Evolutionary conservation across 2,113 vertebrate genomes (phyloP).

Genomic region (Pelecanoides urinatrix): DNA sequence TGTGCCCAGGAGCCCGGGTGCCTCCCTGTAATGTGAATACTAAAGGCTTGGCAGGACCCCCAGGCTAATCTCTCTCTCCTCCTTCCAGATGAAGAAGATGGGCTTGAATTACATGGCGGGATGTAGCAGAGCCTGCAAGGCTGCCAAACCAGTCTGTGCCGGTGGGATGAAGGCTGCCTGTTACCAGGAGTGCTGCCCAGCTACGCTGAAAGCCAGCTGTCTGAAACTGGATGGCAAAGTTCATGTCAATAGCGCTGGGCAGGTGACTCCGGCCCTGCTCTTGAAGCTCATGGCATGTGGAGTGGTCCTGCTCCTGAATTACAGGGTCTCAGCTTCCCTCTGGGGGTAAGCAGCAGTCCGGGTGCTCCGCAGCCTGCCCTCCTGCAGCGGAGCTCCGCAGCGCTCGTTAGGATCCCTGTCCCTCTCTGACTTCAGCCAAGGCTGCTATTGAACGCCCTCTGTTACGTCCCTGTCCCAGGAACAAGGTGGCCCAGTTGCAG

Average conservation of each 20-base stretch:
- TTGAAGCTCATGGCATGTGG: neutral
- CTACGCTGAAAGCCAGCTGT: constrained; percentile 68
- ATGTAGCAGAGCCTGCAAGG: constrained; percentile 70
- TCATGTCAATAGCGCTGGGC: constrained; percentile 57
- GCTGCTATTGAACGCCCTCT: rapidly evolving
- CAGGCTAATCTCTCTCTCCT: neutral
- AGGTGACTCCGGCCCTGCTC: neutral
- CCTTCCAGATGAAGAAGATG: constrained; percentile 74
- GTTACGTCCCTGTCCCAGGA: neutral
- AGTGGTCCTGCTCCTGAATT: neutral
- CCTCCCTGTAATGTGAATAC: rapidly evolving
- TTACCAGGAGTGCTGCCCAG: constrained; percentile 78
- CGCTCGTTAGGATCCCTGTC: neutral
- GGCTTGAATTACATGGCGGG: constrained; percentile 60
- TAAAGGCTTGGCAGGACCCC: neutral
- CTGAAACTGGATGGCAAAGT: constrained; percentile 75
- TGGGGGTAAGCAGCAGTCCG: neutral
- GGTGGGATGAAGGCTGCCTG: constrained; percentile 25
- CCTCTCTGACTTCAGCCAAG: neutral
- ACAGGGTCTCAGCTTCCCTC: neutral
- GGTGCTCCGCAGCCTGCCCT: neutral
- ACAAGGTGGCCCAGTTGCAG: no score
- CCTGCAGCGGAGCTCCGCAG: neutral
- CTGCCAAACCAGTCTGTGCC: constrained; percentile 53
- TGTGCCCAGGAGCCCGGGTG: neutral